Conservation (phyloP, 2,113 vertebrate genomes). For the Dipodomys merriami region DNA sequence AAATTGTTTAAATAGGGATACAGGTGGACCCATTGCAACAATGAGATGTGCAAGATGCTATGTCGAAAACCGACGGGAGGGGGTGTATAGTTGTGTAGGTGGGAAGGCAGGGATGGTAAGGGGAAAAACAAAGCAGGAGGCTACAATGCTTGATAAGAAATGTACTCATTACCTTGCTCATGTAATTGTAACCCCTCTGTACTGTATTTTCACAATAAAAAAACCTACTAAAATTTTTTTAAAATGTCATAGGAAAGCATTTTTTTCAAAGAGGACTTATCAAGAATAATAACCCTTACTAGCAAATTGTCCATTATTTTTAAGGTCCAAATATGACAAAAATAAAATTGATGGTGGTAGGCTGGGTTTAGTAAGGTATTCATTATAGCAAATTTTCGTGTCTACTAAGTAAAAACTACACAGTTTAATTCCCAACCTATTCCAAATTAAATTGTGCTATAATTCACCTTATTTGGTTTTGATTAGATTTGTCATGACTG, state of each 20-base stretch:
- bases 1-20: no score
- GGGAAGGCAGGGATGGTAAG: no score
- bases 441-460: background rate
- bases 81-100: no score
- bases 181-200: no score
- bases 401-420: background rate
- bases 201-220: no score
- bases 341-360: background rate
- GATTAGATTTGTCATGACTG: background rate
- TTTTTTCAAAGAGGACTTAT: background rate
- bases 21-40: no score
- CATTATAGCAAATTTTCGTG: background rate
- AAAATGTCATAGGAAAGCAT: background rate
- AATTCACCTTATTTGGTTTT: background rate
- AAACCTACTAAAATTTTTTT: no score
- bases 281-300: background rate
- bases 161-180: no score
- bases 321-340: background rate
- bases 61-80: no score
- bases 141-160: no score
- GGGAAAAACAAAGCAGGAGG: no score
- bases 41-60: no score
- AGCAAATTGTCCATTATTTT: slow-evolving; percentile 1
- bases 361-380: background rate
- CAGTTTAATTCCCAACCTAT: background rate